Evolutionary conservation across 2,888 invertebrate genomes (phyloP).

Genomic region (Hemistola chrysoprasaria): DNA sequence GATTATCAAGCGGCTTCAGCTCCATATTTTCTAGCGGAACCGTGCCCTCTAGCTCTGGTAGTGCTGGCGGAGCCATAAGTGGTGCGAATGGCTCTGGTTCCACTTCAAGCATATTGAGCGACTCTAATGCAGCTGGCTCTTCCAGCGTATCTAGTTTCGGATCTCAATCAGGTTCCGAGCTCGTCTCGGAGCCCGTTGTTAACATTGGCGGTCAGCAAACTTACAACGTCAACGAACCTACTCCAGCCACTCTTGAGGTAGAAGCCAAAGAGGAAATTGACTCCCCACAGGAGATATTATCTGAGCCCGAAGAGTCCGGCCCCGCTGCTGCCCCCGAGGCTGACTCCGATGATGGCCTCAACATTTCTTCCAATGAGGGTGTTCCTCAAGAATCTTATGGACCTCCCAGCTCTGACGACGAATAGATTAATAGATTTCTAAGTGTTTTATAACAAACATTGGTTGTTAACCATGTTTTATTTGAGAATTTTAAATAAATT

Average conservation of each 20-base stretch:
- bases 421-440: constrained; percentile 24
- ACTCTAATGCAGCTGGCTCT: background rate
- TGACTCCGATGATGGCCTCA: constrained; percentile 31
- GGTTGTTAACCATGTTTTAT: constrained; percentile 4
- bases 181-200: no score
- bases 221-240: no score
- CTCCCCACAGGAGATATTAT: no score
- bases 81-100: background rate
- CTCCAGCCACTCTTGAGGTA: no score
- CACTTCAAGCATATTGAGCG: background rate
- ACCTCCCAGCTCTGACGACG: constrained; percentile 51
- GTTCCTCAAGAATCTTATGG: constrained; percentile 71
- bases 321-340: no score
- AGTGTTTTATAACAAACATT: constrained; percentile 9
- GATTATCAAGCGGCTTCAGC: constrained; percentile 6
- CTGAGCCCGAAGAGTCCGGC: no score
- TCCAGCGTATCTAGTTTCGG: background rate
- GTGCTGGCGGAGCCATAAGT: background rate
- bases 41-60: background rate
- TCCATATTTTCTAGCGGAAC: constrained; percentile 2
- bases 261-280: no score
- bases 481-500: background rate
- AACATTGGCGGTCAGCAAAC: no score
- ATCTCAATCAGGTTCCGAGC: background rate
- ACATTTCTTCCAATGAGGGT: constrained; percentile 65